Base-by-base conservation (phyloP, 2,113 vertebrate species). In the Agelaius tricolor region DNA sequence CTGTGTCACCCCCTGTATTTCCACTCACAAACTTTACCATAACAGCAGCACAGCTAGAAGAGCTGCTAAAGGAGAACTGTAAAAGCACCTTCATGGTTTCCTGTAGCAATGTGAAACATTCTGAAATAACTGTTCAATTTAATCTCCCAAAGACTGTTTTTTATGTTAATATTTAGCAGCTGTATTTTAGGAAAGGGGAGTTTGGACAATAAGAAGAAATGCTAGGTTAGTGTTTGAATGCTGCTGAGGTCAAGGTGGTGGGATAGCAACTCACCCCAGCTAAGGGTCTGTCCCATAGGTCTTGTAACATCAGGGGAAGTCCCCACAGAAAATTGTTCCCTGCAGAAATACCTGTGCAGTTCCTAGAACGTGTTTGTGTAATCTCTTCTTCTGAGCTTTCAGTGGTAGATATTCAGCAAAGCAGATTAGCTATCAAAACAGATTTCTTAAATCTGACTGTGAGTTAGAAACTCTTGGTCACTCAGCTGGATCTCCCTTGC, bases 321-420 rank as follows among this genome's bases (percentile, higher is more conserved):
- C 52, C 30, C 41, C 3, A 0, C 19, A 58, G 49, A 31, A 75
- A 44, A 62, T 13, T 33, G 6, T 13, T 33, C 54, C 26, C 5
- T 51, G 4, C 10, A 27, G 43, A 46, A 61, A 62, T 11, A n/a
- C 15, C 37, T 54, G 0, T 54, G 41, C 31, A 1, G 1, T 18
- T 54, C n/a, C 63, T 47, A 44, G 44, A 5, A 15, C 1, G 0
- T 33, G 44, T 71, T 71, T 39, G 27, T 65, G 59, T 30, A 35
- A 87, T 46, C n/a, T 62, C 2, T 24, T 62, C 62, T 54, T 65
- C 21, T 16, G 33, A 62, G 63, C 27, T 75, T 58, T 61, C 67
- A 17, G 54, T 33, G 58, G 30, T 20, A 10, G 15, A 18, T 35
- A 22, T 30, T 46, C n/a, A 71, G 18, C 59, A 57, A 52, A 69